Evolutionary conservation across 2,888 invertebrate species (phyloP).

Genomic region (Heliconius sara): DNA sequence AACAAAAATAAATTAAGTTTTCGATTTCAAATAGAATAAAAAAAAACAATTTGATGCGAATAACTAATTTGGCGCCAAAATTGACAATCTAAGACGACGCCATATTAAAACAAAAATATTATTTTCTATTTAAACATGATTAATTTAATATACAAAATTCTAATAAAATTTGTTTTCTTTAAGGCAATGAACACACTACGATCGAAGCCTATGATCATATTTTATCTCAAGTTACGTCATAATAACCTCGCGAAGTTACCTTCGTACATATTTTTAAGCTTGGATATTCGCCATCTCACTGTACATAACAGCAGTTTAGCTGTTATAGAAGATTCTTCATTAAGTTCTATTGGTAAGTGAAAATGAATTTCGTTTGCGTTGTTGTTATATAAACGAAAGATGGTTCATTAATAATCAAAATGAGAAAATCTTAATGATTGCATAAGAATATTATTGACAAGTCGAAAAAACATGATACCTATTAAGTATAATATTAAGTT

Average conservation of each 20-base stretch:
- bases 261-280: constrained; percentile 92
- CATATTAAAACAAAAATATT: background rate
- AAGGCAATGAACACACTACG: constrained; percentile 92
- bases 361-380: background rate
- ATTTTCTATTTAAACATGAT: background rate
- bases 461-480: too few relatives aligned
- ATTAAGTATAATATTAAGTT: too few relatives aligned
- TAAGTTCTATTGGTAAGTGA: constrained; percentile 91
- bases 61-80: background rate
- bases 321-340: constrained; percentile 93
- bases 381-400: too few relatives aligned
- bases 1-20: background rate
- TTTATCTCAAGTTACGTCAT: constrained; percentile 94
- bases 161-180: constrained; percentile 45
- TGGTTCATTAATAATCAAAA: too few relatives aligned
- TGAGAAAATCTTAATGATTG: too few relatives aligned
- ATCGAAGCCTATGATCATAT: constrained; percentile 91
- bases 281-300: constrained; percentile 94
- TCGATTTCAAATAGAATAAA: background rate
- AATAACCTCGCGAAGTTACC: constrained; percentile 93
- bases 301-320: constrained; percentile 95
- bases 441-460: too few relatives aligned
- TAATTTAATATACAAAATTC: background rate
- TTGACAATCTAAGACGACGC: background rate
- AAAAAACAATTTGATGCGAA: background rate